Conservation (phyloP, 2,888 invertebrate genomes). For the Linnaemya vulpina region DNA sequence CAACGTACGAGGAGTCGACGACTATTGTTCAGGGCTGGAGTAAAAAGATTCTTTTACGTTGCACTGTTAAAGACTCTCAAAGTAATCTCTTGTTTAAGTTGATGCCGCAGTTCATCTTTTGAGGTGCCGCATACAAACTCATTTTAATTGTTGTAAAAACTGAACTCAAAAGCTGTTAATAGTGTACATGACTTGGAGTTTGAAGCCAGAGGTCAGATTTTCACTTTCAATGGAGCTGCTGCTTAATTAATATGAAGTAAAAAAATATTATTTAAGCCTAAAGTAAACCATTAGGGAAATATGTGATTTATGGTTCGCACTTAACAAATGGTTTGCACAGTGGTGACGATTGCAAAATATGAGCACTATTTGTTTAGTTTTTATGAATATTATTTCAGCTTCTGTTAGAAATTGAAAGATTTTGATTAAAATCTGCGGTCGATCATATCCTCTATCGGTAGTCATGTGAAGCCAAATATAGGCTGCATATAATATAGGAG, state of each 20-base stretch:
- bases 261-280: not conserved
- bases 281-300: not conserved
- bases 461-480: no score
- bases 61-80: not conserved
- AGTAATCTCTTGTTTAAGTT: conserved; percentile 6
- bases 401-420: no score
- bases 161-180: not conserved
- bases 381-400: no score
- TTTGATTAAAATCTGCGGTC: no score
- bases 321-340: not conserved
- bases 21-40: not conserved
- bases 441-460: no score
- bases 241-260: not conserved
- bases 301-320: not conserved
- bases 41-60: not conserved
- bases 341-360: no score
- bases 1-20: not conserved
- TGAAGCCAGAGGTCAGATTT: conserved; percentile 22
- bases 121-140: not conserved
- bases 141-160: not conserved
- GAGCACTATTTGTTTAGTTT: no score
- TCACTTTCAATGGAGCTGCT: not conserved
- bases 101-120: not conserved
- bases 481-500: no score
- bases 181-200: not conserved